Evolutionary conservation across 2,888 invertebrate species (phyloP).

Genomic region (Lycocerus yunnanus): DNA sequence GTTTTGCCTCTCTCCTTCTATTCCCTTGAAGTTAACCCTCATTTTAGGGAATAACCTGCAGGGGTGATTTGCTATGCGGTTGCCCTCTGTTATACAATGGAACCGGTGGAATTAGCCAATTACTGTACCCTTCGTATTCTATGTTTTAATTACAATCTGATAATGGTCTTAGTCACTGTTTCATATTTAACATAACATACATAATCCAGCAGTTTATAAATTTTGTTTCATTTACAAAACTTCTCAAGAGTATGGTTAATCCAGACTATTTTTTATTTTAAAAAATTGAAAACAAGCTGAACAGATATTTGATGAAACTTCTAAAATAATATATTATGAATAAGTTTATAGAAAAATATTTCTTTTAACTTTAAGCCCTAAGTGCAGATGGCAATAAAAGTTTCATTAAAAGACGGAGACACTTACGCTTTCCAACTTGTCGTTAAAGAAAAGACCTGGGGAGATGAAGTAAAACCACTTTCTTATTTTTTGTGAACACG

Average conservation of each 20-base stretch:
- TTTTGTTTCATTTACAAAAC: not conserved
- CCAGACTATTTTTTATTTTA: too few species aligned
- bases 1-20: slow-evolving; percentile 17
- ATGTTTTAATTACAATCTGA: slow-evolving; percentile 57
- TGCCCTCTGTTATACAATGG: slow-evolving; percentile 56
- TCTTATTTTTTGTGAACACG: not conserved
- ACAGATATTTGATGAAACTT: too few species aligned
- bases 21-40: slow-evolving; percentile 30
- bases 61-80: slow-evolving; percentile 56
- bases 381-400: not conserved
- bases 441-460: not conserved
- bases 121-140: slow-evolving; percentile 53
- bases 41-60: slow-evolving; percentile 25
- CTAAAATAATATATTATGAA: not conserved
- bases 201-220: slow-evolving; percentile 4
- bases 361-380: not conserved
- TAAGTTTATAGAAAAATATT: not conserved
- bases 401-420: not conserved
- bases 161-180: slow-evolving; percentile 47
- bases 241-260: too few species aligned
- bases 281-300: too few species aligned
- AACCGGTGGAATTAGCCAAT: slow-evolving; percentile 56
- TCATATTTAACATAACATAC: slow-evolving; percentile 14
- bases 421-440: not conserved
- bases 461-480: not conserved